Evolutionary conservation across 1,140 invertebrate genomes (phyloP), one percentile per base, ranked within the genome.

Genomic region (Scaptomyza graminum): DNA sequence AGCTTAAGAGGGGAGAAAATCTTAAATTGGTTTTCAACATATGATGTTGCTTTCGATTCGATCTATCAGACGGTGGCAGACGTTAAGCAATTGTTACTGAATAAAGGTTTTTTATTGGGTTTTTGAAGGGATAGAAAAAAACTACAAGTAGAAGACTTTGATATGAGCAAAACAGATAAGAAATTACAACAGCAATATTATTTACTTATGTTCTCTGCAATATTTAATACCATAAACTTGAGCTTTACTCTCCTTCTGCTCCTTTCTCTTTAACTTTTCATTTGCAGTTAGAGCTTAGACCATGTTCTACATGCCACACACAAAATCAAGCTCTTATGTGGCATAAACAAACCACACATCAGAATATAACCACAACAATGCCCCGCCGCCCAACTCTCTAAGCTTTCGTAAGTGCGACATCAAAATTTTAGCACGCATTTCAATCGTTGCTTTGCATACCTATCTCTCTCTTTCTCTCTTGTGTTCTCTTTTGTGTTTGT

Each of bases 351-450:
- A 9, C 7, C 31, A 63, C 16, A 18, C 49, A 62, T 55, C 9
- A 49, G 60, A 22, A 25, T 50, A 9, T 9, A 57, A 65, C 37
- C 67, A 70, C 60, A 56, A 55, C 50, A 69, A 69, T 64, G 41
- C 15, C 25, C 56, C 0, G 3, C 18, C 18, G n/a, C 18, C 7
- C 28, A 31, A 43, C n/a, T 15, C 9, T n/a, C 50, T 46, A 22
- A 60, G 49, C 47, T 50, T 16, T 37, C 31, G 54, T 22, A 46
- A 50, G 6, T 25, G 43, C 25, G 63, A 64, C 43, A 60, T 37
- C 57, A 57, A 79, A 46, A 59, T 80, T 68, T 66, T 41, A 54
- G 47, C 52, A 43, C 8, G 37, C 49, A 52, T 56, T 66, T 66
- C 44, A 66, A 65, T 63, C 67, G 64, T 57, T 41, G 41, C 13